Evolutionary conservation across 2,113 vertebrate species (phyloP).

Genomic region (Gila orcuttii): DNA sequence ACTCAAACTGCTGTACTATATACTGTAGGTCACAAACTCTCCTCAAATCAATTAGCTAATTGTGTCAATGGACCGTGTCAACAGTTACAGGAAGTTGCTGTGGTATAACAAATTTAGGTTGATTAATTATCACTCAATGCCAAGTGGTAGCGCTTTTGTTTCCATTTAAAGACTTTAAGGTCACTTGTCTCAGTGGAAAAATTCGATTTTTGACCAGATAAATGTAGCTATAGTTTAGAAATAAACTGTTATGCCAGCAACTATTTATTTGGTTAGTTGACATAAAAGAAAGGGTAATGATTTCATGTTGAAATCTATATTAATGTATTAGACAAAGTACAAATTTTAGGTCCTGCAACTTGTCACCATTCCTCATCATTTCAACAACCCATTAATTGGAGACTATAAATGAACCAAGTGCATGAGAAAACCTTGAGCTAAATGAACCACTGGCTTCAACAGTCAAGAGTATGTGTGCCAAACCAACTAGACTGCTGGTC

Average conservation of each 20-base stretch:
- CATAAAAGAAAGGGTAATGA: neutral
- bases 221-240: neutral
- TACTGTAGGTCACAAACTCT: slow-evolving; percentile 22
- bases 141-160: neutral
- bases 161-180: slow-evolving; percentile 22
- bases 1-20: neutral
- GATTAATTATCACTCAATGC: neutral
- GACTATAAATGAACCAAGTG: neutral
- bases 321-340: neutral
- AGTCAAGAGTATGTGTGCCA: slow-evolving; percentile 2
- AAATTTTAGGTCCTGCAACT: neutral
- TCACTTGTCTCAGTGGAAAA: neutral
- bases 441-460: slow-evolving; percentile 2
- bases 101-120: neutral
- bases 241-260: neutral
- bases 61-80: neutral
- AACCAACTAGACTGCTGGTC: slow-evolving; percentile 24
- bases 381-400: neutral
- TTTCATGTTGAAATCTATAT: neutral
- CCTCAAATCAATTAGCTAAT: neutral
- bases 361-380: neutral
- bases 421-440: neutral
- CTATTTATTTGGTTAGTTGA: neutral
- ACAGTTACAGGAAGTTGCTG: neutral
- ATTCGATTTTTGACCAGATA: neutral